Base-by-base conservation (phyloP, 2,797 vertebrate species). In the Pitangus sulphuratus region DNA sequence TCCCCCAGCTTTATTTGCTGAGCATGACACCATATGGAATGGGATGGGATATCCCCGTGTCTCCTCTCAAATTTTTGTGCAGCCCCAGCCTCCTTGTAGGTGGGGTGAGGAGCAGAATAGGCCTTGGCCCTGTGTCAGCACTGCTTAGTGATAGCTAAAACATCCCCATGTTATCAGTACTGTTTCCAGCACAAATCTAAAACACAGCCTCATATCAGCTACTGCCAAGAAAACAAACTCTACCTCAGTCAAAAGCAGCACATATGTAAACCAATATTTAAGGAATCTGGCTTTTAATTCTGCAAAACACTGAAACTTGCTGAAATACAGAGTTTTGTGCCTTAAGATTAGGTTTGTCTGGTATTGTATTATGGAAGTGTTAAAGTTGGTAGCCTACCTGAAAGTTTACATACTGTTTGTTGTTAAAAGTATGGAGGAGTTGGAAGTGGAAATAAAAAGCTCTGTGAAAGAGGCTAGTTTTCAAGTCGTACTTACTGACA, bases 11-110 rank as follows among this genome's bases (percentile, higher is more conserved):
- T 53, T 78, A 53, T 30, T 18, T 64, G n/a, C 75, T 44, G 19
- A 53, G 25, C 5, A 8, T 53, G 48, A 64, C 50, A 25, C n/a
- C 39, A 30, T 22, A 51, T 18, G 47, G 39, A 40, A 33, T 44
- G 15, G 21, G 25, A 62, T 53, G 31, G 15, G 31, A 33, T 64
- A 77, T 42, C 19, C 15, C 30, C 20, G 33, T 37, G 7, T 57
- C 6, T 5, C 11, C 15, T 75, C 62, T 39, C 50, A 42, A 12
- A 19, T 57, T 45, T 13, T n/a, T 47, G 3, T 47, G 37, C 21
- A 5, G 25, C 31, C 5, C 12, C 20, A 57, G 20, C 20, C 37
- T 62, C 15, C 26, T 76, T 0, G 0, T 51, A 25, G 51, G 16
- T 70, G 39, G 8, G 6, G 2, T 53, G 70, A 60, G 26, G 14